Conservation (phyloP, 2,888 invertebrate genomes). For the Caenorhabditis japonica region DNA sequence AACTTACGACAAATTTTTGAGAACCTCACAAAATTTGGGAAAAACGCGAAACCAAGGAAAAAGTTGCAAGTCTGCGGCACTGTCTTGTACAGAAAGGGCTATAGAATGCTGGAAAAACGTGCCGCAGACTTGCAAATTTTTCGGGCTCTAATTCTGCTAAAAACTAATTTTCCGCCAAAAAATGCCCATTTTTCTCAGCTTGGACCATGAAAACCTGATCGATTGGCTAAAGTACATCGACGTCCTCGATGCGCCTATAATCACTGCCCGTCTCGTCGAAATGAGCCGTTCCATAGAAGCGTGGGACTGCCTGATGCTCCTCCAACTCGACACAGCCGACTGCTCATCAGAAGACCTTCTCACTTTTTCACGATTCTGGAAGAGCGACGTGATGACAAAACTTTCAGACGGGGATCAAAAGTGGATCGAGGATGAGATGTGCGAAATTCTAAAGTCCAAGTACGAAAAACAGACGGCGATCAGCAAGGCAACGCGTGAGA, state of each 20-base stretch:
- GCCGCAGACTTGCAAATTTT: no score
- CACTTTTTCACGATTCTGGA: slow-evolving; percentile 26
- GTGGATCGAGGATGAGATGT: not conserved
- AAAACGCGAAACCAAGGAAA: no score
- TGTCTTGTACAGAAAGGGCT: no score
- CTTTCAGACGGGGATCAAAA: slow-evolving; percentile 1
- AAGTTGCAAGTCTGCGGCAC: no score
- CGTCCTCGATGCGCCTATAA: not conserved
- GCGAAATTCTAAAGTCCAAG: not conserved
- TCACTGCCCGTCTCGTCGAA: slow-evolving; percentile 9
- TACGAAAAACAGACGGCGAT: not conserved
- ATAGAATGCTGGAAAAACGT: no score
- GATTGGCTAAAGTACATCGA: slow-evolving; percentile 21
- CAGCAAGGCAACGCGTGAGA: slow-evolving; percentile 9
- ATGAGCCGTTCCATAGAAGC: slow-evolving; percentile 4
- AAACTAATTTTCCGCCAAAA: no score
- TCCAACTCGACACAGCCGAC: slow-evolving; percentile 9
- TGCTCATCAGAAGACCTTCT: not conserved
- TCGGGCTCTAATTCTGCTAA: no score
- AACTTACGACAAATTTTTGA: no score
- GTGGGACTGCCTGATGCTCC: slow-evolving; percentile 6
- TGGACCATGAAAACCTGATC: slow-evolving; percentile 21
- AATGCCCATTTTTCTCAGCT: no score
- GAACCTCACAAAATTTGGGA: no score
- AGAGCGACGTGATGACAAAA: not conserved